Conservation (phyloP, 2,888 invertebrate species). For the Acheta domesticus region DNA sequence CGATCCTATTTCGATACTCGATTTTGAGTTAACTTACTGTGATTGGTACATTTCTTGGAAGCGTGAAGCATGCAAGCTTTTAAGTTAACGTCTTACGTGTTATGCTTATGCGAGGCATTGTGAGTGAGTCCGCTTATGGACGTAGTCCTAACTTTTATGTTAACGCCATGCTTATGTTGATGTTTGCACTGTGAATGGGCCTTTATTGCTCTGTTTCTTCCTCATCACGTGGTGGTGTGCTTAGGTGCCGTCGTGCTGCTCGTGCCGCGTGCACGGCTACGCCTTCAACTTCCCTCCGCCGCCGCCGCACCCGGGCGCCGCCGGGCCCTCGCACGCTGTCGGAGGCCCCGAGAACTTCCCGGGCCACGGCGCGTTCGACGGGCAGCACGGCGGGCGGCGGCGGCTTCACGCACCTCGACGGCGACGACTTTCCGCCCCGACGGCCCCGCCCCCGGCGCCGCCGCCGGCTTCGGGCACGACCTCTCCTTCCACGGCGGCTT, state of each 20-base stretch:
- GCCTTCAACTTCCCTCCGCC: conserved; percentile 63
- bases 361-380: conserved; percentile 51
- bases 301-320: background rate
- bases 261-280: conserved; percentile 76
- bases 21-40: too few relatives aligned
- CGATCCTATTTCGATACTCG: too few relatives aligned
- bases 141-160: too few relatives aligned
- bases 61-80: too few relatives aligned
- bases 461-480: background rate
- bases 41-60: too few relatives aligned
- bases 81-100: too few relatives aligned
- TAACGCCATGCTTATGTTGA: too few relatives aligned
- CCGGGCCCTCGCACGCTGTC: background rate
- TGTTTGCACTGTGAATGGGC: too few relatives aligned
- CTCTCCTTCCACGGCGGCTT: conserved; percentile 19
- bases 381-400: conserved; percentile 34
- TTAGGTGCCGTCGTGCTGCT: conserved; percentile 74
- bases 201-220: too few relatives aligned
- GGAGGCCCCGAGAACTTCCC: conserved; percentile 55
- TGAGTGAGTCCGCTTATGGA: too few relatives aligned
- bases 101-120: too few relatives aligned
- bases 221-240: conserved; percentile 38
- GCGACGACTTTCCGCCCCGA: conserved; percentile 37
- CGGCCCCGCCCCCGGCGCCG: background rate
- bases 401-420: conserved; percentile 36